A percentile compares a stretch with the other conserved stretches of the same genome.
Conservation (phyloP, 2,113 vertebrate genomes). For the Onychostruthus taczanowskii region DNA sequence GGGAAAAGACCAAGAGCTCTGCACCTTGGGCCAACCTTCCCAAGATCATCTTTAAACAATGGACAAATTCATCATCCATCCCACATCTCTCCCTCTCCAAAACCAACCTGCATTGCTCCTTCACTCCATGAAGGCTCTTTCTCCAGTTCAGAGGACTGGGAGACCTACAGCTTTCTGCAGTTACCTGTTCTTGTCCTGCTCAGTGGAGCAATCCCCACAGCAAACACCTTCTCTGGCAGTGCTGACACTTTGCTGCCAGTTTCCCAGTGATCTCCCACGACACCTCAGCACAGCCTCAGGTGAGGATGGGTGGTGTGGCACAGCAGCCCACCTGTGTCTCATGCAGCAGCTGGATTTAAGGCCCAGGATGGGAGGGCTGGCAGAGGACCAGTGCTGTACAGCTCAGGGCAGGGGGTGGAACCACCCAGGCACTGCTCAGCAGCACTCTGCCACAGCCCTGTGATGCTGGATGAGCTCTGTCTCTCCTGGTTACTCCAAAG, state of each 20-base stretch:
- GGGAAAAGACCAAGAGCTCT: neutral
- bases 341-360: neutral
- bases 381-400: neutral
- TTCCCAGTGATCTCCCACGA: fast-evolving
- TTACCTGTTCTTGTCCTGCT: neutral
- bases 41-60: neutral
- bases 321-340: neutral
- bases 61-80: neutral
- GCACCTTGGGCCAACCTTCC: neutral
- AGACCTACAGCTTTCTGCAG: neutral
- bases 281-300: neutral
- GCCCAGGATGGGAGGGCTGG: neutral
- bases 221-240: neutral
- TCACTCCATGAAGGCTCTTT: neutral
- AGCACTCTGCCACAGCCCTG: neutral
- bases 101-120: neutral
- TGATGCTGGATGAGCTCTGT: neutral
- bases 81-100: neutral
- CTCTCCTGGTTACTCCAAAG: neutral
- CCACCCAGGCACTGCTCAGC: neutral
- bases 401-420: neutral
- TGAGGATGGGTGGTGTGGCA: neutral
- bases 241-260: neutral
- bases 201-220: neutral
- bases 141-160: neutral